Evolutionary conservation across 2,797 vertebrate species (phyloP), one percentile per base, ranked within the genome.

Genomic region (Peromyscus aztecus): DNA sequence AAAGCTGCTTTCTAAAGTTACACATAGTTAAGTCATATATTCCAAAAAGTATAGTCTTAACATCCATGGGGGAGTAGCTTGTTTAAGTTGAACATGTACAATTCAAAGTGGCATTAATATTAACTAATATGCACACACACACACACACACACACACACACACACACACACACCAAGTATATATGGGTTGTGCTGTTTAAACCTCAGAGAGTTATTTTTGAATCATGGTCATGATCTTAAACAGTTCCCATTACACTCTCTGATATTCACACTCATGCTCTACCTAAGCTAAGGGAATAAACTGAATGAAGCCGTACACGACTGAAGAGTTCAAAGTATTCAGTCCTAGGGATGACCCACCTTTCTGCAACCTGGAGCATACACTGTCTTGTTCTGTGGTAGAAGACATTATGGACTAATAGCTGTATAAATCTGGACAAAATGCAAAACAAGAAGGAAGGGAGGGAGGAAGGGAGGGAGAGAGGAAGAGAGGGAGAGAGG

Each of bases 271-370:
- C 61, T 83, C 69, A 31, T 63, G 1, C 12, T 0, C n/a, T 71
- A 43, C 46, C 23, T 82, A 77, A 92, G 52, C 9, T n/a, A 57
- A 5, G 59, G 43, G 49, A 71, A 73, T 16, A n/a, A 59, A 9
- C 37, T 81, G 19, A 90, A 65, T 9, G 37, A 57, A 57, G 7
- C 21, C 7, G 5, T 27, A 16, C 3, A 6, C 12, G 6, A 40
- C 19, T 21, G 27, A 57, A 77, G 31, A 78, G 1, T 90, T 88
- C 31, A 61, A 63, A 49, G 8, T 2, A 61, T 77, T 59, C 2
- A 4, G 37, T 46, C n/a, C 8, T 27, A 69, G 10, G 0, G 14
- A n/a, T 13, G 2, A 8, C 52, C 4, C 1, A 0, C 40, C 8
- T 31, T 27, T 9, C 8, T 37, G 14, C 7, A 31, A 2, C 34